A percentile compares a stretch with the other conserved stretches of the same genome.
Conservation (phyloP, 2,797 vertebrate species). For the Eremophila alpestris region DNA sequence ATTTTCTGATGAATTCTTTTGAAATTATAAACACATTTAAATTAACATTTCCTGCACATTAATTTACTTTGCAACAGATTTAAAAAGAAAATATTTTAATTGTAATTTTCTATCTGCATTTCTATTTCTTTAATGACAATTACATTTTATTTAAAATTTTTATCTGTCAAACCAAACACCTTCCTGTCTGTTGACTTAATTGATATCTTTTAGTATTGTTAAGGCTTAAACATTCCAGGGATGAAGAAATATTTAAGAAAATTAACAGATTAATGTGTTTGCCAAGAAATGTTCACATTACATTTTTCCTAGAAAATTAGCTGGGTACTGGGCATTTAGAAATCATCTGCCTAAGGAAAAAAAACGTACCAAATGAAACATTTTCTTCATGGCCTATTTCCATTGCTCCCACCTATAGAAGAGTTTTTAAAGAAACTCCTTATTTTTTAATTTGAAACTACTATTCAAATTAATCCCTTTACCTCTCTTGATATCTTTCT, state of each 20-base stretch:
- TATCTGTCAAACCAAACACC: conserved; percentile 7
- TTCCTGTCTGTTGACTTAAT: not conserved
- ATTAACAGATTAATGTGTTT: conserved; percentile 16
- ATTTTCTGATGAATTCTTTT: not conserved
- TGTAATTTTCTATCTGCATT: not conserved
- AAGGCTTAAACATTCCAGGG: conserved; percentile 13
- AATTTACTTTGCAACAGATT: not conserved
- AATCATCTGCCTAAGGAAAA: conserved; percentile 19
- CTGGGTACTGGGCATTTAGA: not conserved
- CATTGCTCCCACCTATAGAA: not conserved
- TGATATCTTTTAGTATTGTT: conserved; percentile 32
- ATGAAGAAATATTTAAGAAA: conserved; percentile 48
- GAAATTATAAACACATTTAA: not conserved
- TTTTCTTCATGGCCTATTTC: conserved; percentile 15
- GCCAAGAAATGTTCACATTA: conserved; percentile 31
- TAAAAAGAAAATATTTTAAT: not conserved
- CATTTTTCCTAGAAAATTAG: conserved; percentile 30
- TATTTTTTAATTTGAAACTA: conserved; percentile 61
- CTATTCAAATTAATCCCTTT: conserved; percentile 68
- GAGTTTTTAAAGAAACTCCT: conserved; percentile 35
- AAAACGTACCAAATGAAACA: not conserved
- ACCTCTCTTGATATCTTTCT: conserved; percentile 65
- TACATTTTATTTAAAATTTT: conserved; percentile 35
- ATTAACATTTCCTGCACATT: not conserved
- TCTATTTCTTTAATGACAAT: conserved; percentile 1